A percentile compares a stretch with the other conserved stretches of the same genome.
phyloP scores from a whole-genome alignment of 2,888 invertebrate genomes.

The Acanthosepion pharaonis region DNA sequence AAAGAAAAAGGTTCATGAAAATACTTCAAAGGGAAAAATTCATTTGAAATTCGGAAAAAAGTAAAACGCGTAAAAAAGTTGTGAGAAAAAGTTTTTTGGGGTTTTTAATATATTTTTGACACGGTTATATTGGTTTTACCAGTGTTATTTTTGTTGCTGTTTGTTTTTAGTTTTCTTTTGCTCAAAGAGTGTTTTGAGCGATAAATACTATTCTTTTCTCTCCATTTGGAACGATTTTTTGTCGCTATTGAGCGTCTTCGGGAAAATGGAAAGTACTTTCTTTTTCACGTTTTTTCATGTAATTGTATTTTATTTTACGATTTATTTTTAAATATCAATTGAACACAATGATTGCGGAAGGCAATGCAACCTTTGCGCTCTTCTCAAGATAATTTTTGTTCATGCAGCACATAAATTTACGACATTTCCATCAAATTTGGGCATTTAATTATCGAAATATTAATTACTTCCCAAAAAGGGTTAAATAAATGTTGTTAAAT shows the following conservation, averaged over 20 bases:
- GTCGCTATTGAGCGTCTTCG: neutral
- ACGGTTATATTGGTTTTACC: neutral
- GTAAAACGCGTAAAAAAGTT: neutral
- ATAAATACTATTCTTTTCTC: neutral
- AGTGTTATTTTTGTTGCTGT: neutral
- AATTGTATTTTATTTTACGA: neutral
- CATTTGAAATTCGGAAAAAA: neutral
- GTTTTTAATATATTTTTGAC: neutral
- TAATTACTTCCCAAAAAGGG: too few species aligned
- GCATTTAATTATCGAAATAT: too few species aligned
- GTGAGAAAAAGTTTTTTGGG: neutral
- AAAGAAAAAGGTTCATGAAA: neutral
- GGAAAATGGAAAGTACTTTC: neutral
- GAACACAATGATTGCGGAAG: too few species aligned
- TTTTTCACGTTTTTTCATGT: neutral
- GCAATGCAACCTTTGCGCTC: too few species aligned
- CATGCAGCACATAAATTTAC: too few species aligned
- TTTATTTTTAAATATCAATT: neutral
- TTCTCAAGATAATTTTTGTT: too few species aligned
- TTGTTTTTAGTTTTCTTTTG: neutral
- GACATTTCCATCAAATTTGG: too few species aligned
- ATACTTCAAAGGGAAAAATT: neutral
- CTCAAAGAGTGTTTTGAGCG: neutral
- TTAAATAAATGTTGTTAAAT: too few species aligned
- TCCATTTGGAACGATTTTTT: neutral